phyloP scores from a whole-genome alignment of 2,888 invertebrate species.

The Drosophila koepferae region DNA sequence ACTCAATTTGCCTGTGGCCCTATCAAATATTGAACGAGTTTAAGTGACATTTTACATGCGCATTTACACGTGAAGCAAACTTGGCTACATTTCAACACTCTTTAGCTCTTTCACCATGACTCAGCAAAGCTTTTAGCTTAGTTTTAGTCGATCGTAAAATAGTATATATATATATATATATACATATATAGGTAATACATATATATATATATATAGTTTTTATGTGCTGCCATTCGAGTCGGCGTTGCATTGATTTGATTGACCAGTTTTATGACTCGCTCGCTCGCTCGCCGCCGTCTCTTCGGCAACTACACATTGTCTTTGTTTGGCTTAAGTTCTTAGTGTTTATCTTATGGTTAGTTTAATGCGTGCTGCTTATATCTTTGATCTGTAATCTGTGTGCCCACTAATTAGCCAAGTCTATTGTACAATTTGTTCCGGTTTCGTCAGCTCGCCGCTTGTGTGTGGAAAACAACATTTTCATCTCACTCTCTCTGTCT shows the following conservation, averaged over 20 bases:
- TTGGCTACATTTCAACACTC: slow-evolving; percentile 24
- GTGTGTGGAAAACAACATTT: slow-evolving; percentile 10
- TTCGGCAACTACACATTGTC: not conserved
- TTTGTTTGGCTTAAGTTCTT: slow-evolving; percentile 46
- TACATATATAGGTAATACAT: not conserved
- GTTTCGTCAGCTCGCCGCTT: slow-evolving; percentile 52
- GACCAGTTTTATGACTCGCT: slow-evolving; percentile 60
- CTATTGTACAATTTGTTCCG: slow-evolving; percentile 63
- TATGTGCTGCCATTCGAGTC: slow-evolving; percentile 37
- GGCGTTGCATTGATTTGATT: slow-evolving; percentile 56
- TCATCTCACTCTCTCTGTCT: slow-evolving; percentile 10
- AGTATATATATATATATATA: slow-evolving; percentile 1
- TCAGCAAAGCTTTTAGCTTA: slow-evolving; percentile 59
- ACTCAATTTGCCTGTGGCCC: slow-evolving; percentile 62
- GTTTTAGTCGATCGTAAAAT: slow-evolving; percentile 60
- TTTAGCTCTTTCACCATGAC: slow-evolving; percentile 24
- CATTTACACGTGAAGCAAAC: slow-evolving; percentile 52
- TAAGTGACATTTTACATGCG: slow-evolving; percentile 73
- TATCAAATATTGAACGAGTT: slow-evolving; percentile 71
- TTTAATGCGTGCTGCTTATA: slow-evolving; percentile 30
- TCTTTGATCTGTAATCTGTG: slow-evolving; percentile 41
- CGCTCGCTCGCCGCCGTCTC: slow-evolving; percentile 5
- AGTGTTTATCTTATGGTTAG: slow-evolving; percentile 56
- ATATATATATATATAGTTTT: slow-evolving; percentile 20
- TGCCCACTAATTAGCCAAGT: slow-evolving; percentile 46